These are phyloP conservation scores for Lasioglossum baleicum DNA, from an alignment of 1,140 invertebrate genomes.

Conservation along the genomic window DNA sequence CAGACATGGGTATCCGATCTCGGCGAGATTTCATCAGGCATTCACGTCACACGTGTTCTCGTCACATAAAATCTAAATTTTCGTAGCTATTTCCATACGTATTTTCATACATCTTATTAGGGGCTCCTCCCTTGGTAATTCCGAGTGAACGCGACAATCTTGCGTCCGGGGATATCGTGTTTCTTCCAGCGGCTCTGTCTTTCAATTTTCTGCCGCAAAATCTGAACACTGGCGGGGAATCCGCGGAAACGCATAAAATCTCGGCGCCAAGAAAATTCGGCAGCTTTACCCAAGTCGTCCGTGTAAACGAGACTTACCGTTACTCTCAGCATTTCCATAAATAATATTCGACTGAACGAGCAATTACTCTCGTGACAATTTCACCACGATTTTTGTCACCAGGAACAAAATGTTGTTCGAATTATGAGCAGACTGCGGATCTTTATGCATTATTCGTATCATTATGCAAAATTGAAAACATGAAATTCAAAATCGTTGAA, in stretches of 20 bases:
- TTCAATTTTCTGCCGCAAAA: conserved; percentile 15
- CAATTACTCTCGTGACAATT: no score
- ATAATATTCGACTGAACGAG: no score
- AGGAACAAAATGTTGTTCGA: no score
- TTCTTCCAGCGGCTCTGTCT: conserved; percentile 5
- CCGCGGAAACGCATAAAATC: background rate
- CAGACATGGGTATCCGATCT: background rate
- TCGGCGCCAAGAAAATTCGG: background rate
- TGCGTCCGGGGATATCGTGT: background rate
- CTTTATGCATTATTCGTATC: no score
- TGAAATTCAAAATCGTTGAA: no score
- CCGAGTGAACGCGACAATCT: conserved; percentile 11
- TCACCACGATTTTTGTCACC: no score
- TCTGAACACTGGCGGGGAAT: background rate
- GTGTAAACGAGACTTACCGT: background rate
- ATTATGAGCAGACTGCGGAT: no score
- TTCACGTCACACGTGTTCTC: background rate
- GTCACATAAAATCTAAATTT: conserved; percentile 25
- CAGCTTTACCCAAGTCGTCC: background rate
- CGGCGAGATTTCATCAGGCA: background rate
- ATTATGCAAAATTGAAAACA: no score
- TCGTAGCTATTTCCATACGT: background rate
- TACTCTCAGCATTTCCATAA: background rate
- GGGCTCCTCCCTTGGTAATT: background rate
- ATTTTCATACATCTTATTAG: conserved; percentile 35